Evolutionary conservation across 2,113 vertebrate species (phyloP).

Genomic region (Entomyzon cyanotis): DNA sequence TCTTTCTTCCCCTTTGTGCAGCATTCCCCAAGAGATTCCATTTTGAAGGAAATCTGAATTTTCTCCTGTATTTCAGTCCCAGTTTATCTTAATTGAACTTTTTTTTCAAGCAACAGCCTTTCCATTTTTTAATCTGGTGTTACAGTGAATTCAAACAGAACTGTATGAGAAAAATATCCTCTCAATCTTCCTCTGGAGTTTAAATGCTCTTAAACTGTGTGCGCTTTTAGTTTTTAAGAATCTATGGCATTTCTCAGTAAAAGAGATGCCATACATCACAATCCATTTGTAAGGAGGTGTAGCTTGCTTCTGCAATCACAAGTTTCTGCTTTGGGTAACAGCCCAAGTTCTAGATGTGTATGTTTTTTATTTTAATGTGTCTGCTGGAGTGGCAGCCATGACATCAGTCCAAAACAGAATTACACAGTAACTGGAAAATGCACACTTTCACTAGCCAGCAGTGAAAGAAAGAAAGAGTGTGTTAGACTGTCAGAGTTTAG

Average conservation of each 20-base stretch:
- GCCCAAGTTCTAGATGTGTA: background rate
- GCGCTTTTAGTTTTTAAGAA: background rate
- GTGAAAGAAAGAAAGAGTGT: background rate
- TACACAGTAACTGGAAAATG: slow-evolving; percentile 43
- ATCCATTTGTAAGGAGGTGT: background rate
- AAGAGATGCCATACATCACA: background rate
- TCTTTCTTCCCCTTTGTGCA: background rate
- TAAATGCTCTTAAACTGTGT: background rate
- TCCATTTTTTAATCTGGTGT: background rate
- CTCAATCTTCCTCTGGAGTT: background rate
- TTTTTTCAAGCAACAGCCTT: background rate
- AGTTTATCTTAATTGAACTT: background rate
- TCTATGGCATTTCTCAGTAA: background rate
- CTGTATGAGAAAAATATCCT: background rate
- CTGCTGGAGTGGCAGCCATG: slow-evolving; percentile 15
- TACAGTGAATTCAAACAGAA: background rate
- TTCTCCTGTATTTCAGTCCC: background rate
- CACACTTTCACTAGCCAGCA: slow-evolving; percentile 2
- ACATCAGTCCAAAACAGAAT: slow-evolving; percentile 34
- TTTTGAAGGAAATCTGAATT: background rate
- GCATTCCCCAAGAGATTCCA: background rate
- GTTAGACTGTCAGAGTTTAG: background rate
- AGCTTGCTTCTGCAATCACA: background rate
- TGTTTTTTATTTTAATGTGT: background rate
- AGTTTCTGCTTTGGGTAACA: background rate